Evolutionary conservation across 2,888 invertebrate genomes (phyloP), one percentile per base, ranked within the genome.

Genomic region (Dasysyrphus albostriatus): DNA sequence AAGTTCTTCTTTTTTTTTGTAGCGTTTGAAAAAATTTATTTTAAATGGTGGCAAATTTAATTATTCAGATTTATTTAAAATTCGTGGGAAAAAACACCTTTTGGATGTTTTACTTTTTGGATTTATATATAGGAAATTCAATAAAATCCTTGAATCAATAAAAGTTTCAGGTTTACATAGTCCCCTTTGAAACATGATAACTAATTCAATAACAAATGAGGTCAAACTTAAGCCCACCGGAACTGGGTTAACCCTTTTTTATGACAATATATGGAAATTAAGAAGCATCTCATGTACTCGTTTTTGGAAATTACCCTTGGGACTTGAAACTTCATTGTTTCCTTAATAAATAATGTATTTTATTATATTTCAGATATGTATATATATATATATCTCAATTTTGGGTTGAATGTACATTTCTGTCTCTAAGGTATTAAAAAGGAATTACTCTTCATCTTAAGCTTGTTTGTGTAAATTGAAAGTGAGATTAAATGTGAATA

Each of bases 191-290:
- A 63, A 44, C 5, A 29, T 63, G 29, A 63, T 63, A n/a, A 44
- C 29, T 63, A 32, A 63, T 63, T 63, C 29, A 63, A 44, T 44
- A 47, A 32, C 10, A 63, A 59, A 47, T 47, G 24, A 63, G 63
- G 63, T 63, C 44, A 44, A 10, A 29, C 9, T 63, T 44, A 7
- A 44, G 9, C 29, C 29, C 44, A 9, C 2, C 42, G 7, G 39
- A 59, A 39, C 0, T 59, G 59, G 37, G 12, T 19, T 3, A 16
- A 44, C 44, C 42, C 19, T 34, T 34, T n/a, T 59, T 59, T 4
- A 24, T 19, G 29, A 32, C 39, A 63, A 44, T 63, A 44, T 63
- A 63, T 61, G 59, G 14, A 61, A 39, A 59, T 59, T 39, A 39
- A 39, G 19, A 39, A 59, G 34, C 12, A 39, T 59, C 39, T 42